phyloP scores from a whole-genome alignment of 2,888 invertebrate genomes.

The Caenorhabditis angaria region DNA sequence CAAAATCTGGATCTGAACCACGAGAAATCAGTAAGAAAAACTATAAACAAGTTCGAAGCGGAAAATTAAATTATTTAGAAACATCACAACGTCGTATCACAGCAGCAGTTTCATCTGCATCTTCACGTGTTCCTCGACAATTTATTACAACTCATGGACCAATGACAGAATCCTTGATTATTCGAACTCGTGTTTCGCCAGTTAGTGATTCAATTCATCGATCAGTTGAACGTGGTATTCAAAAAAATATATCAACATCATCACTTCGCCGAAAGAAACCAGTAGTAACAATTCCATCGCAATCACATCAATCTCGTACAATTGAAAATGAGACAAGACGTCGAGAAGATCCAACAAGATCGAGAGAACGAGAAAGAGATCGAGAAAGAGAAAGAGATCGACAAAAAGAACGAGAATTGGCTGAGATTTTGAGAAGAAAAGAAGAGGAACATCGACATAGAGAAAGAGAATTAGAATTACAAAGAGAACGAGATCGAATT shows the following conservation, averaged over 20 bases:
- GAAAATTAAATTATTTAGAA: not conserved
- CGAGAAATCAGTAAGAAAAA: not conserved
- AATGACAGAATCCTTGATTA: conserved; percentile 27
- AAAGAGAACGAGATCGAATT: conserved; percentile 86
- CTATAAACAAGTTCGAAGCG: not conserved
- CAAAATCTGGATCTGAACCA: not conserved
- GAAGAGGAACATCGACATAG: not conserved
- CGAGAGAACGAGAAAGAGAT: conserved; percentile 1
- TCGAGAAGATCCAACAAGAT: not conserved
- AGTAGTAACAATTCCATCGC: not conserved
- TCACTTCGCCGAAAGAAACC: conserved; percentile 21
- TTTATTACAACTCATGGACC: not conserved
- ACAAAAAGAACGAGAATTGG: conserved; percentile 53
- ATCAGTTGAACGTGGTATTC: conserved; percentile 25
- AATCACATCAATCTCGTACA: not conserved
- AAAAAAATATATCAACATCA: conserved; percentile 35
- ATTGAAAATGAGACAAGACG: not conserved
- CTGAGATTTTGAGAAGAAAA: conserved; percentile 79
- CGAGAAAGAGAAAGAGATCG: conserved; percentile 52
- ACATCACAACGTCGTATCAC: conserved; percentile 10
- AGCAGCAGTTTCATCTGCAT: conserved; percentile 8
- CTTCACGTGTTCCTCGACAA: not conserved
- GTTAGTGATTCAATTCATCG: conserved; percentile 13
- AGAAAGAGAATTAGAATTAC: conserved; percentile 75
- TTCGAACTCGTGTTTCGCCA: conserved; percentile 24